A percentile compares a stretch with the other conserved stretches of the same genome.
Conservation (phyloP, 2,113 vertebrate species). For the Sylvia atricapilla region DNA sequence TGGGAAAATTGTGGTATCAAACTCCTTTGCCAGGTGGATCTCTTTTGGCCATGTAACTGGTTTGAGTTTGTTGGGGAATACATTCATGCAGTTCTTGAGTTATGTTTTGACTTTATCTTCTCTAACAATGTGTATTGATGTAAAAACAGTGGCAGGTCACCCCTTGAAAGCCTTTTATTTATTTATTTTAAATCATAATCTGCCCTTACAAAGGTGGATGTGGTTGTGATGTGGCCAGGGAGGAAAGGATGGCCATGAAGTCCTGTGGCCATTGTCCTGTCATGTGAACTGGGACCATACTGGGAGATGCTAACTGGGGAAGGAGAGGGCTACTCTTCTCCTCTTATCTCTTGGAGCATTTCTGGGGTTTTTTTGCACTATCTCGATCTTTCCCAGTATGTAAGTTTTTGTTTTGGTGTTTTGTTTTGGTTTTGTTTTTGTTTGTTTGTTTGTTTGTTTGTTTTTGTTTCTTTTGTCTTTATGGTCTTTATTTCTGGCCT, state of each 20-base stretch:
- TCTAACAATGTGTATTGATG: not conserved
- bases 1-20: not conserved
- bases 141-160: slow-evolving; percentile 32
- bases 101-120: slow-evolving; percentile 34
- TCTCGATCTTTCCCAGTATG: not conserved
- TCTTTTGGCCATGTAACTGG: not conserved
- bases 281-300: not conserved
- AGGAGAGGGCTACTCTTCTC: not conserved
- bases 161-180: not conserved
- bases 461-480: not conserved
- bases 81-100: not conserved
- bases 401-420: too few relatives aligned
- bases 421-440: too few relatives aligned
- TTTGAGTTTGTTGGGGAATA: slow-evolving; percentile 34
- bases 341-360: not conserved
- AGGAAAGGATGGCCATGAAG: not conserved
- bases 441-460: too few relatives aligned
- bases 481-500: not conserved
- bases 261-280: not conserved
- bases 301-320: not conserved
- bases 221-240: not conserved
- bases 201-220: not conserved
- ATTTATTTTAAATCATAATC: not conserved
- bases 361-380: not conserved
- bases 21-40: not conserved